Base-by-base conservation (phyloP, 2,888 invertebrate genomes). In the Rhopalosiphum nymphaeae region DNA sequence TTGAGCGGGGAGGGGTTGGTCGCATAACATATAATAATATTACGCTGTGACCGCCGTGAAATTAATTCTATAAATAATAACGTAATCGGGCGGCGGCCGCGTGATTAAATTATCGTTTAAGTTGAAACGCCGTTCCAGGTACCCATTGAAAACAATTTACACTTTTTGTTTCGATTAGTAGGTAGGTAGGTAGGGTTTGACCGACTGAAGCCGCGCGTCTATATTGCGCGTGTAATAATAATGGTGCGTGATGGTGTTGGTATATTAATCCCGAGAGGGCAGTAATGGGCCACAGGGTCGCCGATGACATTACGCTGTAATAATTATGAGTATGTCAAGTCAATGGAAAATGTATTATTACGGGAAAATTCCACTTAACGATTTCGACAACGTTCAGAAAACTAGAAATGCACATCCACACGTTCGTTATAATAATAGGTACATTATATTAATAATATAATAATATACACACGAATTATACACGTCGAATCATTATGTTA, bases 311-410 rank as follows among this genome's bases (percentile, higher is more conserved):
- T n/a, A 53, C 84, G 3, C 53, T n/a, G 29, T 57, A 44, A 57
- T 91, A 86, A 86, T 57, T 56, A 86, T 25, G 91, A 91, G 91
- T 84, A 84, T 91, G 91, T 92, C 91, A 86, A 92, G 91, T 86
- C 91, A 85, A 86, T 86, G 46, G 91, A 92, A 86, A 86, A 92
- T 78, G 36, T 78, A 36, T 92, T 92, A 92, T 92, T 61, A 86
- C 61, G 57, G 36, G 0, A 16, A 57, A 86, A 92, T 86, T 36
- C 61, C 91, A 61, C 57, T 86, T 61, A 49, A 46, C 57, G 86
- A 92, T 87, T 87, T 46, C 36, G 49, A 92, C 91, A 57, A 92
- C 46, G 46, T 36, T 3, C 61, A 9, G 21, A 36, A 78, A 78
- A 78, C 36, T 78, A 78, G 21, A 78, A 21, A 78, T 36, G 36